phyloP scores from a whole-genome alignment of 2,797 vertebrate genomes.

The Naso thynnoides region DNA sequence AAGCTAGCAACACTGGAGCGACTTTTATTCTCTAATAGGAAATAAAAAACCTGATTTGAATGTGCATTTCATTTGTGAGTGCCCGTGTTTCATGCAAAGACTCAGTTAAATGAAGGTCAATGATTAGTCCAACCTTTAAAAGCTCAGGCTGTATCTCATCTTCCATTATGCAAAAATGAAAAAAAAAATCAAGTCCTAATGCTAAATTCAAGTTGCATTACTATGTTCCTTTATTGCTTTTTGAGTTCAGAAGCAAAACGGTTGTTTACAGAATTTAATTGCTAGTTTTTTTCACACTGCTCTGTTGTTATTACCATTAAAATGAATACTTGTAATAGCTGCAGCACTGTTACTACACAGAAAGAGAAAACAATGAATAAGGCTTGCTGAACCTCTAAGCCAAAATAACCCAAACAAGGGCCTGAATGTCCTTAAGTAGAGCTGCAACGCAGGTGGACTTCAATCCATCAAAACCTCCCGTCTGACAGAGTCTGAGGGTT shows the following conservation, averaged over 20 bases:
- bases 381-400: no score
- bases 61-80: constrained; percentile 56
- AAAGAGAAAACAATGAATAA: no score
- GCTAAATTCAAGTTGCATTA: not conserved
- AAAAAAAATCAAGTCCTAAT: constrained; percentile 5
- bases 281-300: not conserved
- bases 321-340: not conserved
- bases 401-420: not conserved
- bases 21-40: constrained; percentile 71
- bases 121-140: constrained; percentile 42
- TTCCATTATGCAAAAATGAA: constrained; percentile 41
- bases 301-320: not conserved
- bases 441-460: not conserved
- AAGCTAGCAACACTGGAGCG: constrained; percentile 58
- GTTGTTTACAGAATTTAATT: not conserved
- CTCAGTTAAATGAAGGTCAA: constrained; percentile 25
- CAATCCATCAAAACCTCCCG: not conserved
- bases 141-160: constrained; percentile 15
- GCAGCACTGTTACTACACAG: no score
- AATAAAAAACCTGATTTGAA: constrained; percentile 62
- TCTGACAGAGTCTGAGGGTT: not conserved
- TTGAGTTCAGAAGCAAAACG: constrained; percentile 1
- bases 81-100: constrained; percentile 17
- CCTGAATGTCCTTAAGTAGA: not conserved
- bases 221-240: constrained; percentile 3